A percentile compares a stretch with the other conserved stretches of the same genome.
Evolutionary conservation across 2,888 invertebrate genomes (phyloP).

Genomic region (Ptilodon capucinus): DNA sequence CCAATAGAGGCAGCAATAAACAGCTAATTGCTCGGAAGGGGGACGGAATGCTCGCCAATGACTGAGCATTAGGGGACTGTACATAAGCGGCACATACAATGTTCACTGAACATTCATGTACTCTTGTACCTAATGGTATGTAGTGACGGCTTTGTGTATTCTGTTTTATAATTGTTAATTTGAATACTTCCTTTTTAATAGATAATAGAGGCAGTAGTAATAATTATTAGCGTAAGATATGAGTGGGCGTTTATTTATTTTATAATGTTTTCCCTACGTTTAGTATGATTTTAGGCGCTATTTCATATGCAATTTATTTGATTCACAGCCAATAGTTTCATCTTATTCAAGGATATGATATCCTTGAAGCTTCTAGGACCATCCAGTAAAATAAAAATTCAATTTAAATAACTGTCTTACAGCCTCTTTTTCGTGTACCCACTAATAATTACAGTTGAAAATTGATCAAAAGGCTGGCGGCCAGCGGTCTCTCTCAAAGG

Average conservation of each 20-base stretch:
- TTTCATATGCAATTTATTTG: no score
- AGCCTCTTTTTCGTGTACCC: not conserved
- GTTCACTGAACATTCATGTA: conserved; percentile 25
- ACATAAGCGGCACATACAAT: conserved; percentile 42
- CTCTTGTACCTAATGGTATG: not conserved
- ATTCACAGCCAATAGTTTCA: no score
- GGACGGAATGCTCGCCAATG: conserved; percentile 77
- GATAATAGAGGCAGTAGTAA: no score
- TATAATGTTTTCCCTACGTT: no score
- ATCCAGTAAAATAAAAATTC: no score
- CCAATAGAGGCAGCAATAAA: conserved; percentile 71
- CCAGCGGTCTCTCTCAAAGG: conserved; percentile 56
- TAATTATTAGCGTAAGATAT: no score
- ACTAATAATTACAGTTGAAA: not conserved
- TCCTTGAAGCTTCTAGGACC: no score
- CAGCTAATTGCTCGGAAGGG: conserved; percentile 67
- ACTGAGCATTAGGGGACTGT: conserved; percentile 74
- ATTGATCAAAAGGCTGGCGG: conserved; percentile 14
- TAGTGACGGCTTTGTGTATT: conserved; percentile 2
- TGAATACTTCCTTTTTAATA: no score
- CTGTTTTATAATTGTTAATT: not conserved
- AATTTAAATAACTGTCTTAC: no score
- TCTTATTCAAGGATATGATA: no score
- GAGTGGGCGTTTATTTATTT: no score
- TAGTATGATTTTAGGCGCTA: no score